A percentile compares a stretch with the other conserved stretches of the same genome.
These are phyloP conservation scores for Limnothrissa miodon DNA, from an alignment of 2,113 vertebrate species.

Conservation along the genomic window DNA sequence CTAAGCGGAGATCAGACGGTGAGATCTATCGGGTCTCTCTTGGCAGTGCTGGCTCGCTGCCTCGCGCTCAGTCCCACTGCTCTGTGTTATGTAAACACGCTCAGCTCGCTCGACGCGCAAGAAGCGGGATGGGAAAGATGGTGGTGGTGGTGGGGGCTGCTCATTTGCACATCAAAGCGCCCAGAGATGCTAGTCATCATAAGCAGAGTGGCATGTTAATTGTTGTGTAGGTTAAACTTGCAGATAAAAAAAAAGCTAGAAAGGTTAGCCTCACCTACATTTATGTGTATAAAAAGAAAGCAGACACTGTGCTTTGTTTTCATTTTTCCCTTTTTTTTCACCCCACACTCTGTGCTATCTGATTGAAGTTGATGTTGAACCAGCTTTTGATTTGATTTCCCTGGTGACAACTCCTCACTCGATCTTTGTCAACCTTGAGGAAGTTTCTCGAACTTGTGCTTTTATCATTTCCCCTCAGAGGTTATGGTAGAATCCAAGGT, in stretches of 20 bases:
- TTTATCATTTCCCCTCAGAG: conserved; percentile 30
- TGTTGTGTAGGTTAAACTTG: conserved; percentile 64
- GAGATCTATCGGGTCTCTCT: conserved; percentile 44
- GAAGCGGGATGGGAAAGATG: background rate
- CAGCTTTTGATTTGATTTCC: conserved; percentile 38
- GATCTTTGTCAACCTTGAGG: conserved; percentile 39
- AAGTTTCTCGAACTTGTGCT: conserved; percentile 45
- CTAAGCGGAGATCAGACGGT: conserved; percentile 48
- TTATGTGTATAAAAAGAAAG: conserved; percentile 46
- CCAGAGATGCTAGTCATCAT: conserved; percentile 41
- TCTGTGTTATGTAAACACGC: conserved; percentile 76
- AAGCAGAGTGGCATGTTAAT: conserved; percentile 51
- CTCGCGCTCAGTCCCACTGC: conserved; percentile 66
- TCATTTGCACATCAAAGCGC: conserved; percentile 50
- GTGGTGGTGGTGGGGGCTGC: background rate
- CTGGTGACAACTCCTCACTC: conserved; percentile 31
- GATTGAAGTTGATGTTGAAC: conserved; percentile 39
- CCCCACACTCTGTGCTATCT: conserved; percentile 47
- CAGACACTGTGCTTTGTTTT: conserved; percentile 25
- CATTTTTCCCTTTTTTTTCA: conserved; percentile 55
- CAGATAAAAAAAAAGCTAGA: conserved; percentile 56
- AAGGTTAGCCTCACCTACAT: conserved; percentile 63
- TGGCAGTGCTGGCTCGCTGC: conserved; percentile 66
- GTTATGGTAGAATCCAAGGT: background rate
- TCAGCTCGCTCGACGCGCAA: conserved; percentile 13